These are phyloP conservation scores for Drosophila kanapiae DNA, from an alignment of 1,140 invertebrate species.

Conservation along the genomic window DNA sequence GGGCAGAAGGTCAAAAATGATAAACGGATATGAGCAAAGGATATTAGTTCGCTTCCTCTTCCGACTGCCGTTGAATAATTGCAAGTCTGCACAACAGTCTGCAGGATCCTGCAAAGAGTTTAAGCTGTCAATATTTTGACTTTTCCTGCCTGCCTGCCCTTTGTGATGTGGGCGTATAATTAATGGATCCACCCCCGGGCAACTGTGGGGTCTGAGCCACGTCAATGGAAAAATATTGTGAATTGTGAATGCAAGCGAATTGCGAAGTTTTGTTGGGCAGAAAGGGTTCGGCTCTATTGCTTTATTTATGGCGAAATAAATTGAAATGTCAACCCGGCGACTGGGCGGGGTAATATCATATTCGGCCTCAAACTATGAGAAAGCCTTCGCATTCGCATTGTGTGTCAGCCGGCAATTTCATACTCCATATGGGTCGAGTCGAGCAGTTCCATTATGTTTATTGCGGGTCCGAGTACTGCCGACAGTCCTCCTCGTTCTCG, in stretches of 20 bases:
- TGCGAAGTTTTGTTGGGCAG: conserved; percentile 47
- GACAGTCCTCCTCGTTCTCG: conserved; percentile 2
- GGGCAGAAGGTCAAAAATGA: conserved; percentile 84
- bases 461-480: conserved; percentile 39
- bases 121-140: conserved; percentile 85
- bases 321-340: conserved; percentile 81
- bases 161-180: conserved; percentile 84
- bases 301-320: conserved; percentile 84
- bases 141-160: conserved; percentile 65
- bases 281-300: conserved; percentile 73
- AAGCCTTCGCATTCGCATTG: conserved; percentile 41
- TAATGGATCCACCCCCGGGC: conserved; percentile 63
- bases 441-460: conserved; percentile 49
- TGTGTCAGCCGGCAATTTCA: conserved; percentile 64
- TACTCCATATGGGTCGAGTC: conserved; percentile 48
- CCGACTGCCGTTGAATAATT: conserved; percentile 80
- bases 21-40: conserved; percentile 83
- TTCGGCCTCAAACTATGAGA: conserved; percentile 70
- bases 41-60: conserved; percentile 68
- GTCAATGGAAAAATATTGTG: conserved; percentile 74
- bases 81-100: conserved; percentile 67
- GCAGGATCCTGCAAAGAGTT: conserved; percentile 60
- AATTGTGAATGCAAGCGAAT: conserved; percentile 55
- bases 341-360: conserved; percentile 72
- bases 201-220: conserved; percentile 23